phyloP scores from a whole-genome alignment of 2,888 invertebrate genomes.

The Notodonta dromedarius region DNA sequence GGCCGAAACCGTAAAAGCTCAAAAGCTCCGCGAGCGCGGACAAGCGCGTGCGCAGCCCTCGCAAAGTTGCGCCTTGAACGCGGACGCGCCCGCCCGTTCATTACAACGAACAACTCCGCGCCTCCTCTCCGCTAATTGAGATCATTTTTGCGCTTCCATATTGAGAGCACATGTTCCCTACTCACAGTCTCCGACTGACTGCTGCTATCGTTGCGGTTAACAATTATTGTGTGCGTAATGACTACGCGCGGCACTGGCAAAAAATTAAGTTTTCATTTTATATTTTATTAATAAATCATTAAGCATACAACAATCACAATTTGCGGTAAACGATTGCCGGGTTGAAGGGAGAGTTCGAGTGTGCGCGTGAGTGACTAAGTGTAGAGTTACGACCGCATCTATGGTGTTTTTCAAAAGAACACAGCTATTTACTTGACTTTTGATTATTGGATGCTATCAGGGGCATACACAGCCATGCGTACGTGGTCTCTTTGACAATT shows the following conservation, averaged over 20 bases:
- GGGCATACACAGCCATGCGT: slow-evolving; percentile 61
- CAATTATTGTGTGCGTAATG: slow-evolving; percentile 67
- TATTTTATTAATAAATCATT: slow-evolving; percentile 54
- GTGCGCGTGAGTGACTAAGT: slow-evolving; percentile 24
- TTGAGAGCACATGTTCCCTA: slow-evolving; percentile 70
- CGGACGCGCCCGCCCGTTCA: slow-evolving; percentile 54
- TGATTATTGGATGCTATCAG: slow-evolving; percentile 73
- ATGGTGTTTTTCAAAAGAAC: slow-evolving; percentile 30
- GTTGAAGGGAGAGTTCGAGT: slow-evolving; percentile 28
- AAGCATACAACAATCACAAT: slow-evolving; percentile 50
- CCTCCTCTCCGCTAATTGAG: slow-evolving; percentile 63
- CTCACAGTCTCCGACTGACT: slow-evolving; percentile 51
- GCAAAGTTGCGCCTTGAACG: slow-evolving; percentile 48
- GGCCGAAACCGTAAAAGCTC: slow-evolving; percentile 77
- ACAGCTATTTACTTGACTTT: slow-evolving; percentile 57
- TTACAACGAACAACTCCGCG: slow-evolving; percentile 53
- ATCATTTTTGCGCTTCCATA: slow-evolving; percentile 63
- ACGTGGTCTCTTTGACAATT: slow-evolving; percentile 81
- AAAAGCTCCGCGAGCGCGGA: slow-evolving; percentile 40
- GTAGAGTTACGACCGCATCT: slow-evolving; percentile 22
- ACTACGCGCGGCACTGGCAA: slow-evolving; percentile 50
- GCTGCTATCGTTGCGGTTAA: slow-evolving; percentile 72
- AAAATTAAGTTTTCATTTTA: slow-evolving; percentile 52
- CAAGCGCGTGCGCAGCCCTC: slow-evolving; percentile 44
- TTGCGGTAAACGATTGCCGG: slow-evolving; percentile 56